Evolutionary conservation across 2,797 vertebrate genomes (phyloP), one percentile per base, ranked within the genome.

Genomic region (Cossypha caffra): DNA sequence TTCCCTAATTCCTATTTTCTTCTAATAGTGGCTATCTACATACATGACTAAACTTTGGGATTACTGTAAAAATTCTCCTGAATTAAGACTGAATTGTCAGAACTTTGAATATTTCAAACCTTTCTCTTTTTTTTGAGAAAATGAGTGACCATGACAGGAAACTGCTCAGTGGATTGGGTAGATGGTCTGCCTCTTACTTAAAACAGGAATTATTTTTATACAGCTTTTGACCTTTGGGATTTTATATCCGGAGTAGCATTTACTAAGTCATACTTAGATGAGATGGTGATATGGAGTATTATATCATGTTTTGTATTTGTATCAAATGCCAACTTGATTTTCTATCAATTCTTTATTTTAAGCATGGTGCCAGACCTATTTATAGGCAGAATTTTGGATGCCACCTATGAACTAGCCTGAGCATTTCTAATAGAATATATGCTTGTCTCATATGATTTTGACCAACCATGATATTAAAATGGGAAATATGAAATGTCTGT

Each of bases 81-180:
- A 74, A 50, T 68, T 5, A 3, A 71, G 35, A 33, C 5, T 16
- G 33, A 79, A 24, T 47, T 87, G 13, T 63, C 42, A 83, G 54
- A 86, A 55, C 47, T 57, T n/a, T 43, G 42, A 77, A 9, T 85
- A 38, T 74, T 71, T 85, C 26, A 85, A 48, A 51, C 15, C 2
- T 76, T 40, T 5, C 3, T 72, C 2, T 67, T 72, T 75, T 38
- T 75, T 40, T 59, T 52, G 29, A 77, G 52, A 47, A 43, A 83
- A 72, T 40, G 6, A 40, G 10, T 79, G 51, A 37, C 15, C 4
- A 1, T 45, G 31, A 16, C 5, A 16, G 0, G 1, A 51, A 50
- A 35, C 16, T 17, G 45, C 15, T 24, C 26, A 40, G 9, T 37
- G 58, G 28, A 8, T 38, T 3, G 1, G 28, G 33, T 55, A 42